phyloP scores from a whole-genome alignment of 2,888 invertebrate species.

The Molorchus minor region DNA sequence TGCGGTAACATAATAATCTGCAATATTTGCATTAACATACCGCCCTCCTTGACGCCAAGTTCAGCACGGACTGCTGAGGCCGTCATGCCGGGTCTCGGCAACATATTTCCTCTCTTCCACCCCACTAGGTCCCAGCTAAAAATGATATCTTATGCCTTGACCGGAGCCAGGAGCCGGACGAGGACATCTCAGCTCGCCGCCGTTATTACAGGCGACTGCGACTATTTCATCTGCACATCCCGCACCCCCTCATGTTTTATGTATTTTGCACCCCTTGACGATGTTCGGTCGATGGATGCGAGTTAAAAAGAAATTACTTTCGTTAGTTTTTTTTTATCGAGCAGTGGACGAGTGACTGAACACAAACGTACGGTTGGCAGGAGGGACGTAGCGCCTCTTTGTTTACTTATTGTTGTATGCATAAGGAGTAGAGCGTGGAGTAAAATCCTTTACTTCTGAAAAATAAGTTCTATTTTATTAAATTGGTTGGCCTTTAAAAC shows the following conservation, averaged over 20 bases:
- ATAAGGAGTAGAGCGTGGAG: too few species aligned
- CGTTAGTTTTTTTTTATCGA: not conserved
- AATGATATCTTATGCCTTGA: constrained; percentile 59
- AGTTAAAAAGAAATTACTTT: constrained; percentile 39
- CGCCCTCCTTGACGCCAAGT: constrained; percentile 28
- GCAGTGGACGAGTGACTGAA: not conserved
- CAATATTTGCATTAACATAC: constrained; percentile 48
- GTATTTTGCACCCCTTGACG: constrained; percentile 43
- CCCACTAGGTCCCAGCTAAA: constrained; percentile 59
- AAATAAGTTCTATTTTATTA: too few species aligned
- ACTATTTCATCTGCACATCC: constrained; percentile 42
- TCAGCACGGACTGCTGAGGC: constrained; percentile 44
- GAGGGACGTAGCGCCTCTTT: too few species aligned
- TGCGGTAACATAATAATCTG: constrained; percentile 41
- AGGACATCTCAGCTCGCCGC: constrained; percentile 50
- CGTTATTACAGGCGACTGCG: constrained; percentile 53
- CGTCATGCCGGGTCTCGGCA: constrained; percentile 56
- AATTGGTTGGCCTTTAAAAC: too few species aligned
- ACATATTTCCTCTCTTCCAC: constrained; percentile 61
- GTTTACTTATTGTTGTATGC: too few species aligned
- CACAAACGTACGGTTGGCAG: not conserved
- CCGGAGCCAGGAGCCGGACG: constrained; percentile 56
- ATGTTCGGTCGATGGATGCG: constrained; percentile 34
- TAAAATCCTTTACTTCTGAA: too few species aligned
- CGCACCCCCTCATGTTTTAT: constrained; percentile 54